Evolutionary conservation across 2,888 invertebrate genomes (phyloP).

Genomic region (Pristionchus entomophagus): DNA sequence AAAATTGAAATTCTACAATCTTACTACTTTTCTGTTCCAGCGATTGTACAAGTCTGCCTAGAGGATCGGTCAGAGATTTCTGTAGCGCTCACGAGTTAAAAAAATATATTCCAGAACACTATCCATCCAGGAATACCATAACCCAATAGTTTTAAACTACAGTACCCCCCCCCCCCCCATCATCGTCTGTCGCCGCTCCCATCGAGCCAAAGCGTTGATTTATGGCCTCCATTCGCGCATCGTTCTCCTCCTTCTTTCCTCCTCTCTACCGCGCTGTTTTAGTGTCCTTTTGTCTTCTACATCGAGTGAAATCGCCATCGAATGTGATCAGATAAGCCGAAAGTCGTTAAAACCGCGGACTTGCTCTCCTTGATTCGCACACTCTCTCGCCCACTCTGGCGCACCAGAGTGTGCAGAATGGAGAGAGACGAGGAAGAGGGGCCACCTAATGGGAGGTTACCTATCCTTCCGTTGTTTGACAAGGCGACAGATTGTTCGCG

Average conservation of each 20-base stretch:
- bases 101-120: no score
- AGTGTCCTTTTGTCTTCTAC: neutral
- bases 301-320: neutral
- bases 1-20: no score
- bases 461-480: neutral
- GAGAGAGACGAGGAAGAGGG: neutral
- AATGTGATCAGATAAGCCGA: neutral
- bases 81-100: no score
- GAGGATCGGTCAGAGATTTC: no score
- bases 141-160: no score
- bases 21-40: no score
- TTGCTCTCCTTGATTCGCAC: neutral
- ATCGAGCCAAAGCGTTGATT: neutral
- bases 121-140: no score
- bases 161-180: neutral
- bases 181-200: neutral
- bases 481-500: neutral
- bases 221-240: neutral
- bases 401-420: neutral
- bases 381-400: neutral
- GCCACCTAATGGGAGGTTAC: neutral
- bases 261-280: conserved; percentile 6
- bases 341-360: conserved; percentile 4
- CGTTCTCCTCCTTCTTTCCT: neutral
- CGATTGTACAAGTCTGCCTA: no score